Evolutionary conservation across 37 sponge, comb jelly and placozoan species (phyloP).

Genomic region (Petrosia ficiformis): DNA sequence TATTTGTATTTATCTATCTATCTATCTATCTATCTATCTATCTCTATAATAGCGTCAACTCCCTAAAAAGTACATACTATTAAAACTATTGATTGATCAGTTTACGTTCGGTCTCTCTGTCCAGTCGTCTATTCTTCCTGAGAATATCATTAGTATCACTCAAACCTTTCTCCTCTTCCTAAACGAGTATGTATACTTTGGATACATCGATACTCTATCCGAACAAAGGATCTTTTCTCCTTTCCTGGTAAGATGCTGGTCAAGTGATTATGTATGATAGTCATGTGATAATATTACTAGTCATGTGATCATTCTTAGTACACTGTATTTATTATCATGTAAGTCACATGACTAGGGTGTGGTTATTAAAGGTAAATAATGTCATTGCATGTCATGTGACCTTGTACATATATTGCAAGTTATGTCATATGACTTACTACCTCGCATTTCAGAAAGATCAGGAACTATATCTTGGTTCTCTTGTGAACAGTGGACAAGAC

Average conservation of each 20-base stretch:
- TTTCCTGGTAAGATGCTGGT: neutral
- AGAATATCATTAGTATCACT: neutral
- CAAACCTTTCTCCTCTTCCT: neutral
- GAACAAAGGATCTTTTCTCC: neutral
- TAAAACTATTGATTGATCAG: neutral
- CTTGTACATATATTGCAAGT: no score
- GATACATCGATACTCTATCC: neutral
- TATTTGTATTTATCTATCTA: no score
- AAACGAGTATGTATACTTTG: neutral
- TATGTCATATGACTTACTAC: no score
- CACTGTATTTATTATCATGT: no score
- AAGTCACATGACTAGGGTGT: no score
- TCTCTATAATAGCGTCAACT: neutral
- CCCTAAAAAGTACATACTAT: neutral
- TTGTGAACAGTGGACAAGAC: neutral
- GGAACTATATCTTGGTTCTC: neutral
- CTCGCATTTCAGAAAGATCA: neutral
- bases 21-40: no score
- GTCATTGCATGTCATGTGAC: no score
- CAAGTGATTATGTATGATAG: neutral
- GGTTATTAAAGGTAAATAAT: no score
- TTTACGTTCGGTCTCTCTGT: neutral
- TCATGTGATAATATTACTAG: neutral
- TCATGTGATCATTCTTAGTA: no score
- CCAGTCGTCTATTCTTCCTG: neutral